phyloP scores from a whole-genome alignment of 2,797 vertebrate species.

The Neosilurus mollespiculum region DNA sequence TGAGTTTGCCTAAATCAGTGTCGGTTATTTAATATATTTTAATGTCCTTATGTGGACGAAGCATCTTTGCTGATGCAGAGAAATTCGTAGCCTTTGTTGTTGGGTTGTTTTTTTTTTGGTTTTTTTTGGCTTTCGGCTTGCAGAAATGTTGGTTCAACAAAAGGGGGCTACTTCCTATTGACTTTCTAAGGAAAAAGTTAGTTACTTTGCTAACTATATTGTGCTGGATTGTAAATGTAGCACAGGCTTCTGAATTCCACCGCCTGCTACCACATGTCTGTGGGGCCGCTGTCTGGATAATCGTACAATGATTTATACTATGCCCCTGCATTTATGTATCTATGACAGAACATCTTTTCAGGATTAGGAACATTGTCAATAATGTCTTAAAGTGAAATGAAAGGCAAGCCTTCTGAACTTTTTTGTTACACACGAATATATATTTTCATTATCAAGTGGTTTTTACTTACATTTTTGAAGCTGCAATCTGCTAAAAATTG shows the following conservation, averaged over 20 bases:
- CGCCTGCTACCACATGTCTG: neutral
- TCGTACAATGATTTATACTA: neutral
- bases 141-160: neutral
- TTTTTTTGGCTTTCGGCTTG: neutral
- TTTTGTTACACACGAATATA: too few species aligned
- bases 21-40: neutral
- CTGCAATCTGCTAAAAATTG: too few species aligned
- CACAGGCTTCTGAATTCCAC: neutral
- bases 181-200: neutral
- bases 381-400: too few species aligned
- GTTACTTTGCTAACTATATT: too few species aligned
- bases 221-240: neutral
- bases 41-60: too few species aligned
- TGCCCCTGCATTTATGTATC: neutral
- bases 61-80: neutral
- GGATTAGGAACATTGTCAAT: too few species aligned
- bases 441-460: too few species aligned
- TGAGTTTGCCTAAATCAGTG: neutral
- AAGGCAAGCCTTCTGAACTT: too few species aligned
- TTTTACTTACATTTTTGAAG: too few species aligned
- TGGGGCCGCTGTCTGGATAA: neutral
- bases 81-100: neutral
- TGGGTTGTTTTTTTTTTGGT: neutral
- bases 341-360: neutral
- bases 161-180: neutral